A percentile compares a stretch with the other conserved stretches of the same genome.
Conservation (phyloP, 2,113 vertebrate species). For the Oryzias woworae region DNA sequence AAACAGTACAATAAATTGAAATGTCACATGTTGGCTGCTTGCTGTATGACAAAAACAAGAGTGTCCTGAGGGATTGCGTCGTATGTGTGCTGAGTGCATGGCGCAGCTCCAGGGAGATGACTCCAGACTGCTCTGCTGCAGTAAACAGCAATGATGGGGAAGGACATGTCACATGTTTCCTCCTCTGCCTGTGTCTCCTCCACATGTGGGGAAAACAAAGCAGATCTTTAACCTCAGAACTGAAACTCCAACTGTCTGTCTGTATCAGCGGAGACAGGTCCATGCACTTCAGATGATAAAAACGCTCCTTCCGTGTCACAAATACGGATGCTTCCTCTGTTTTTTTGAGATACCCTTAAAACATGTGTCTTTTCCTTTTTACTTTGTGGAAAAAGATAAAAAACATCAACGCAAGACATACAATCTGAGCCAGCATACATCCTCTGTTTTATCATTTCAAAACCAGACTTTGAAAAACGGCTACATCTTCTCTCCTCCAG, state of each 20-base stretch:
- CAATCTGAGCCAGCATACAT: neutral
- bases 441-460: neutral
- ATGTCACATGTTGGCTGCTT: constrained; percentile 51
- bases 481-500: constrained; percentile 56
- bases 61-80: constrained; percentile 21
- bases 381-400: no score
- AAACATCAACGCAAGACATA: no score
- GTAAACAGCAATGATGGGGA: constrained; percentile 43
- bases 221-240: constrained; percentile 26
- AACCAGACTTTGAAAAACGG: neutral
- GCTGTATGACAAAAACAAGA: constrained; percentile 29
- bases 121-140: constrained; percentile 36
- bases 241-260: constrained; percentile 24
- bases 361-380: no score
- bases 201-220: constrained; percentile 6
- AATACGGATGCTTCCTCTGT: neutral
- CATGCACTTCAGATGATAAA: constrained; percentile 38
- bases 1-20: constrained; percentile 28
- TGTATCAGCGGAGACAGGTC: constrained; percentile 43
- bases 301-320: constrained; percentile 39
- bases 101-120: constrained; percentile 50
- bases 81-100: constrained; percentile 9
- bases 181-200: constrained; percentile 21
- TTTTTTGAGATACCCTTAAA: no score
- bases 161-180: constrained; percentile 47